Conservation (phyloP, 1,140 invertebrate genomes). For the Sitodiplosis mosellana region DNA sequence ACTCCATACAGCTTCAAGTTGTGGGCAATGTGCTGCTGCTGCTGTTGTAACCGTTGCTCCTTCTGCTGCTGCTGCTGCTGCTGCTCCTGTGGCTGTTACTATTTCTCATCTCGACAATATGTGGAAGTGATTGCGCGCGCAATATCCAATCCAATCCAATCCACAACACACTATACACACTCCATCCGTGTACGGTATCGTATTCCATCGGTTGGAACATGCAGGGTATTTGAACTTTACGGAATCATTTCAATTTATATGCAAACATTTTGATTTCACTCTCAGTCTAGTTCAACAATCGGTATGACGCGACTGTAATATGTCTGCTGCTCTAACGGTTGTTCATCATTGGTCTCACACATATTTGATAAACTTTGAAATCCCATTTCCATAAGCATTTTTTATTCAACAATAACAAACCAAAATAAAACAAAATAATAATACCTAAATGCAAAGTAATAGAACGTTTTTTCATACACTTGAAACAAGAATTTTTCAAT, state of each 20-base stretch:
- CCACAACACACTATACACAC: too few species aligned
- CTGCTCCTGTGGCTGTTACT: too few species aligned
- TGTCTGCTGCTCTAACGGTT: constrained; percentile 1
- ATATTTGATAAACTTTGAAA: neutral
- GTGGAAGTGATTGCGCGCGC: too few species aligned
- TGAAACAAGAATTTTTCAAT: neutral
- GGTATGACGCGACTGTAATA: constrained; percentile 2
- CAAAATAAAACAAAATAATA: neutral
- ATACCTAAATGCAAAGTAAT: neutral
- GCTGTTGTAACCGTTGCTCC: too few species aligned
- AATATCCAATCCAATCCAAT: too few species aligned
- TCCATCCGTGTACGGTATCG: too few species aligned
- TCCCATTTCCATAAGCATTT: neutral
- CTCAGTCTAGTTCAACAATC: constrained; percentile 1
- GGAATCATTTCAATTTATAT: neutral
- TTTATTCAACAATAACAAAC: neutral
- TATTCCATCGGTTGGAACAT: too few species aligned
- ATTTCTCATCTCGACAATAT: too few species aligned
- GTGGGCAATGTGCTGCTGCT: too few species aligned
- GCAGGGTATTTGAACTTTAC: constrained; percentile 1
- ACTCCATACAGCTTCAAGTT: too few species aligned
- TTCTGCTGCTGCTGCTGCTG: too few species aligned
- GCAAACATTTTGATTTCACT: constrained; percentile 2
- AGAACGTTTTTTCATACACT: neutral
- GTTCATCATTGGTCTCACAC: neutral